Percentiles rank a stretch among this genome's conserved stretches.
These are phyloP conservation scores for Eciton burchellii DNA, from an alignment of 1,140 invertebrate species.

Conservation along the genomic window DNA sequence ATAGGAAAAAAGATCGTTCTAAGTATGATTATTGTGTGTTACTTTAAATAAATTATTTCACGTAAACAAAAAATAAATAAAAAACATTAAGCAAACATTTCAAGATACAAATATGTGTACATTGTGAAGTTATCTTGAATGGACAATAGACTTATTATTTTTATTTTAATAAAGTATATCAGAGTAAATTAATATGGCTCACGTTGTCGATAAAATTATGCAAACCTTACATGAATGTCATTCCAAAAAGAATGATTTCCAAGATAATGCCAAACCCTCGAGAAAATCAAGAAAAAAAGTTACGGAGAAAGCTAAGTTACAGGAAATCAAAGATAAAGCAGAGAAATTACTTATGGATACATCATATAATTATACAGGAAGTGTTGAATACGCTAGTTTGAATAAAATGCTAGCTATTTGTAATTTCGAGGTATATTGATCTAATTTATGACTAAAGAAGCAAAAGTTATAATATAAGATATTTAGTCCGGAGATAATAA, in stretches of 20 bases:
- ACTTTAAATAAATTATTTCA: too few species aligned
- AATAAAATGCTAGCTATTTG: constrained; percentile 78
- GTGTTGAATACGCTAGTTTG: constrained; percentile 75
- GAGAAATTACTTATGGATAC: constrained; percentile 54
- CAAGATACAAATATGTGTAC: neutral
- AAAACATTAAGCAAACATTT: neutral
- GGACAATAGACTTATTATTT: neutral
- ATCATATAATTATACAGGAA: constrained; percentile 59
- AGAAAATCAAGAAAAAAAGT: neutral
- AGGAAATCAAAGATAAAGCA: constrained; percentile 50
- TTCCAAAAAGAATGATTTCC: constrained; percentile 9
- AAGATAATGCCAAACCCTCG: neutral
- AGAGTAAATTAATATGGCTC: constrained; percentile 15
- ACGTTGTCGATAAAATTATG: constrained; percentile 57
- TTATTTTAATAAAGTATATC: neutral
- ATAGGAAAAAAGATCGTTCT: neutral
- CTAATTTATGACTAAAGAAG: neutral
- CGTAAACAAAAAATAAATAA: neutral
- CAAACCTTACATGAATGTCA: constrained; percentile 51
- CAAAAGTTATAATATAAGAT: constrained; percentile 25
- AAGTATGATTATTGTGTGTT: too few species aligned
- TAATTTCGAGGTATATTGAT: constrained; percentile 75
- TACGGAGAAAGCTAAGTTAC: constrained; percentile 33
- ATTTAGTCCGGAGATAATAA: constrained; percentile 10
- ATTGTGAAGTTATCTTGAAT: too few species aligned